Evolutionary conservation across 2,113 vertebrate genomes (phyloP).

Genomic region (Gymnobelideus leadbeateri): DNA sequence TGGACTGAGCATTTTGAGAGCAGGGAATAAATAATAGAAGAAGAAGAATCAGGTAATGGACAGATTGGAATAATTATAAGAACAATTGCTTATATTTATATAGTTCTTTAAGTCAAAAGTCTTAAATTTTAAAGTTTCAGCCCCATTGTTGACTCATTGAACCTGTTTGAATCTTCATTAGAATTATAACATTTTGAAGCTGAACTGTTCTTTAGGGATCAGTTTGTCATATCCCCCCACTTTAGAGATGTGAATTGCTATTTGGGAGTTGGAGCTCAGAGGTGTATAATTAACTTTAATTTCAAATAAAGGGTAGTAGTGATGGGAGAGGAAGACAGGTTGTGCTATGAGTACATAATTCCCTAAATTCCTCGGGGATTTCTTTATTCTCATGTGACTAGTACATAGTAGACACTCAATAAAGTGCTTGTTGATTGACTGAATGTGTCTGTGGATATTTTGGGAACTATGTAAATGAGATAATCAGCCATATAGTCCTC

Average conservation of each 20-base stretch:
- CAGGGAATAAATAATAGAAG: not conserved
- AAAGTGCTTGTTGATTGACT: not conserved
- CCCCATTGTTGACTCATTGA: not conserved
- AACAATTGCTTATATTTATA: not conserved
- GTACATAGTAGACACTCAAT: not conserved
- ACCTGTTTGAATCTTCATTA: not conserved
- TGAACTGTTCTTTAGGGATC: not conserved
- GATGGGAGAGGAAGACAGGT: not conserved
- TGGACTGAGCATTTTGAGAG: conserved; percentile 20
- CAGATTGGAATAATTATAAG: not conserved
- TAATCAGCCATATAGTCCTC: not conserved
- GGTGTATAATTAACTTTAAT: not conserved
- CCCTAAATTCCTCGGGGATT: not conserved
- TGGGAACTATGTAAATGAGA: not conserved
- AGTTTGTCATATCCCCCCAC: not conserved
- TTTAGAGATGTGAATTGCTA: not conserved
- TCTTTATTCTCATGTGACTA: not conserved
- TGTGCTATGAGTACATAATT: not conserved
- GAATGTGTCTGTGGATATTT: not conserved
- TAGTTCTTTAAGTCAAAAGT: not conserved
- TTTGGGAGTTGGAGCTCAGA: not conserved
- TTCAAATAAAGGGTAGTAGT: not conserved
- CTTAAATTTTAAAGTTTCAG: conserved; percentile 13
- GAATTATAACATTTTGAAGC: not conserved
- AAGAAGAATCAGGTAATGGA: not conserved